phyloP scores from a whole-genome alignment of 2,113 vertebrate genomes.

The Sylvietta virens region DNA sequence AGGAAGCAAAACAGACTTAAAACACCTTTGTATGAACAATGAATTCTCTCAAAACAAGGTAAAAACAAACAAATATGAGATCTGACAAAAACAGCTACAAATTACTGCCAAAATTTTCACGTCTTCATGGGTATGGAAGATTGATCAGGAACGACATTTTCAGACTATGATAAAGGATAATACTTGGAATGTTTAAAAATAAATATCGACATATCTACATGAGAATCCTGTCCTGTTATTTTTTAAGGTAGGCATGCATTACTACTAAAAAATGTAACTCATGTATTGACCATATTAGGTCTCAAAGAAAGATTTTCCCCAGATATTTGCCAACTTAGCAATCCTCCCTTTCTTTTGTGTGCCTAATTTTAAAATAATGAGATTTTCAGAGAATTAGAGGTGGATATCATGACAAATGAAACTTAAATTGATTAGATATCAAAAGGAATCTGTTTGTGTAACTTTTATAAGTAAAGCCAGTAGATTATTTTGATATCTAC shows the following conservation, averaged over 20 bases:
- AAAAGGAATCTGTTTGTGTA: neutral
- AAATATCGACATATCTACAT: rapidly evolving
- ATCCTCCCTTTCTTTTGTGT: neutral
- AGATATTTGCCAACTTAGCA: neutral
- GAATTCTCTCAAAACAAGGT: neutral
- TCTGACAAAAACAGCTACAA: neutral
- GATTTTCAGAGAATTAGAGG: neutral
- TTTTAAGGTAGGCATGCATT: neutral
- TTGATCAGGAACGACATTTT: neutral
- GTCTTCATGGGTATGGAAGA: neutral
- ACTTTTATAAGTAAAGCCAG: neutral
- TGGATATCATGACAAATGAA: neutral
- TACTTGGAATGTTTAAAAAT: neutral
- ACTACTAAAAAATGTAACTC: neutral
- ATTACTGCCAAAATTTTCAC: neutral
- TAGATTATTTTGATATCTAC: neutral
- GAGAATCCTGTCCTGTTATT: neutral
- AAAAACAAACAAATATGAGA: neutral
- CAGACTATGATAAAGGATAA: neutral
- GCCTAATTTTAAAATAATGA: neutral
- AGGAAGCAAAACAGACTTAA: neutral
- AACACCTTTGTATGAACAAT: neutral
- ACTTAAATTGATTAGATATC: neutral
- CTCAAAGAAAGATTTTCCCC: neutral
- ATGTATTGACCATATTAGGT: neutral